phyloP scores from a whole-genome alignment of 1,140 invertebrate species.

The Scaptomyza montana region DNA sequence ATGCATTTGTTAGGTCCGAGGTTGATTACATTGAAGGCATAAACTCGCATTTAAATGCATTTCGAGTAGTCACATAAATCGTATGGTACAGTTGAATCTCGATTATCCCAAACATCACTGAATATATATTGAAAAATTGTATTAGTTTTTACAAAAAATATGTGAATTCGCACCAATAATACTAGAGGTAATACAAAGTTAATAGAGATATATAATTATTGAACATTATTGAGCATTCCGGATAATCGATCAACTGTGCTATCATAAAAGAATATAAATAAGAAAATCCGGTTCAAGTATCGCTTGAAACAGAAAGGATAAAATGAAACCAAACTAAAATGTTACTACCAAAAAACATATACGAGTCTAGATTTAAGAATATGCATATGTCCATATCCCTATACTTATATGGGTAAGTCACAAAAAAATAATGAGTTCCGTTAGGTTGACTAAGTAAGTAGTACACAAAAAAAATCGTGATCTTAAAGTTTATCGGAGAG shows the following conservation, averaged over 20 bases:
- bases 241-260: not conserved
- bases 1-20: not conserved
- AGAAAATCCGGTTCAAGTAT: slow-evolving; percentile 1
- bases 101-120: too few relatives aligned
- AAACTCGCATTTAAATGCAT: not conserved
- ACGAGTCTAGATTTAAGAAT: not conserved
- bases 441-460: not conserved
- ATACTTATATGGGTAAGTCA: not conserved
- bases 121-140: too few relatives aligned
- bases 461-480: slow-evolving; percentile 18
- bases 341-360: slow-evolving; percentile 32
- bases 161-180: too few relatives aligned
- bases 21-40: not conserved
- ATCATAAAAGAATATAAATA: not conserved
- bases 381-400: not conserved
- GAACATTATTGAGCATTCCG: not conserved
- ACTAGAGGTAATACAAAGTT: too few relatives aligned
- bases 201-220: too few relatives aligned
- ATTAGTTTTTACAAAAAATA: too few relatives aligned
- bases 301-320: slow-evolving; percentile 5
- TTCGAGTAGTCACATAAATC: not conserved
- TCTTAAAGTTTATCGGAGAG: slow-evolving; percentile 24
- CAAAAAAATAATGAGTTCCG: not conserved
- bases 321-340: slow-evolving; percentile 10
- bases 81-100: too few relatives aligned